Evolutionary conservation across 2,888 invertebrate species (phyloP).

Genomic region (Tineola bisselliella): DNA sequence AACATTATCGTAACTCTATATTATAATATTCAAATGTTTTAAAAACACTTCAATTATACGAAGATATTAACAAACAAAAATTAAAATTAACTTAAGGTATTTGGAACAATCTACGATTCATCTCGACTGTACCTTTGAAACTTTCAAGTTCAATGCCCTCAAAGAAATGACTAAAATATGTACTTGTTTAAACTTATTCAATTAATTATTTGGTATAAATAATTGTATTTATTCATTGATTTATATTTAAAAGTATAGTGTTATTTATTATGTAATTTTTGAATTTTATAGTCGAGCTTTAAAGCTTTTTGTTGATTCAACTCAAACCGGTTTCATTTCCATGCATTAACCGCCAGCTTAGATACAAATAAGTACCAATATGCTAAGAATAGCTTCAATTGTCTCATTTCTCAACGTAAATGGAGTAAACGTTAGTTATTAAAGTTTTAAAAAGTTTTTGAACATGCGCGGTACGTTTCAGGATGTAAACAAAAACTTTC

Average conservation of each 20-base stretch:
- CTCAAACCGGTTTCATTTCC: conserved; percentile 4
- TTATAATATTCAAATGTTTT: no score
- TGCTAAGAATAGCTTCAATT: not conserved
- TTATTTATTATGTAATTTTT: not conserved
- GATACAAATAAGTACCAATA: not conserved
- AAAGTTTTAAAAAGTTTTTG: conserved; percentile 20
- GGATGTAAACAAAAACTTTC: conserved; percentile 55
- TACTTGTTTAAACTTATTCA: not conserved
- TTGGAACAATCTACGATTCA: not conserved
- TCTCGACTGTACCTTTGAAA: not conserved
- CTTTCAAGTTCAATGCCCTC: not conserved
- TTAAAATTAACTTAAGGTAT: not conserved
- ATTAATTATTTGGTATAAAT: not conserved
- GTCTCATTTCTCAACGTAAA: not conserved
- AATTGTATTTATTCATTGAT: not conserved
- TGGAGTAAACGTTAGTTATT: not conserved
- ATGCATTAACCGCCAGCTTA: not conserved
- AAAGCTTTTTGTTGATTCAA: not conserved
- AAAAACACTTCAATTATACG: no score
- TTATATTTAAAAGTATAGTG: not conserved
- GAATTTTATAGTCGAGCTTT: not conserved
- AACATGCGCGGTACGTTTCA: conserved; percentile 48
- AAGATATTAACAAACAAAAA: no score
- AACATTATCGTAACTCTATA: no score
- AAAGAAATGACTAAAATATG: not conserved